Evolutionary conservation across 2,113 vertebrate species (phyloP).

Genomic region (Setophaga kirtlandii): DNA sequence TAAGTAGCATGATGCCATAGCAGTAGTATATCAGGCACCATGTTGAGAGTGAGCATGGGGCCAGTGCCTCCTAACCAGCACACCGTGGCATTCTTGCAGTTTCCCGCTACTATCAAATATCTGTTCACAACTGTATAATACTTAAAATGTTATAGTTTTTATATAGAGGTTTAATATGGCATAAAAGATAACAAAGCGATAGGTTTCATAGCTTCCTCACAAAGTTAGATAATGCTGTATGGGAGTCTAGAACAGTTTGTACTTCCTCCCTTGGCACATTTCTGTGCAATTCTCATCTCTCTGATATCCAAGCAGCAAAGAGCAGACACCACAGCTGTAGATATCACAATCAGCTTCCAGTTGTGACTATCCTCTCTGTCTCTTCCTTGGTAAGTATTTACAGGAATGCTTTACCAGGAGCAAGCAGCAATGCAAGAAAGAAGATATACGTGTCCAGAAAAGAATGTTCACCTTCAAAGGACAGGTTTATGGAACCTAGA

Average conservation of each 20-base stretch:
- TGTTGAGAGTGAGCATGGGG: not conserved
- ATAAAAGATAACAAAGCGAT: not conserved
- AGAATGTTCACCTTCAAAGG: not conserved
- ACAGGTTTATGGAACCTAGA: not conserved
- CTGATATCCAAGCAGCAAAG: not conserved
- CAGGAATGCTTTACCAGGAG: not conserved
- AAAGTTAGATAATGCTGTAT: not conserved
- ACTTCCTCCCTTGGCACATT: not conserved
- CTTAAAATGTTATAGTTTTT: not conserved
- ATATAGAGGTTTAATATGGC: not conserved
- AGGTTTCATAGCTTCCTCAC: not conserved
- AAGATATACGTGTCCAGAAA: not conserved
- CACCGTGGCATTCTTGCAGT: rapidly evolving
- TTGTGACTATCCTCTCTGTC: not conserved
- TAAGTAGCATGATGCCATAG: not conserved
- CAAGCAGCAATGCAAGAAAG: not conserved
- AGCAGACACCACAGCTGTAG: not conserved
- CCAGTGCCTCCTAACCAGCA: not conserved
- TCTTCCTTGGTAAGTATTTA: not conserved
- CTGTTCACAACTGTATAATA: not conserved
- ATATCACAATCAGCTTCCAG: not conserved
- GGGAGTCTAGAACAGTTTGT: not conserved
- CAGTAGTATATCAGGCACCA: not conserved
- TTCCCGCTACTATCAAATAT: not conserved
- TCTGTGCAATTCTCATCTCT: not conserved